These are phyloP conservation scores for Pteria penguin DNA, from an alignment of 2,888 invertebrate species.

Conservation along the genomic window DNA sequence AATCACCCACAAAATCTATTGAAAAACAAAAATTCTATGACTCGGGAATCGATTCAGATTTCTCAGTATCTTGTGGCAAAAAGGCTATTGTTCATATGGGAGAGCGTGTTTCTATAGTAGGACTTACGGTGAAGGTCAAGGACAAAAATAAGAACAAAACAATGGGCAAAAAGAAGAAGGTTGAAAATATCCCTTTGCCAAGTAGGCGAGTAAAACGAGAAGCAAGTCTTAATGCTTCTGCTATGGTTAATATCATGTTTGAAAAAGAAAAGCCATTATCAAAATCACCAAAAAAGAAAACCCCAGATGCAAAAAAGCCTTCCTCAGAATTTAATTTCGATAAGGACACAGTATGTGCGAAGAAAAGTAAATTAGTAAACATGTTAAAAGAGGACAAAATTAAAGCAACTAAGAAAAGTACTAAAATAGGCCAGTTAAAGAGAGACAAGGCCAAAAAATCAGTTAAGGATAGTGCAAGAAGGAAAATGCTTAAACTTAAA, in stretches of 20 bases:
- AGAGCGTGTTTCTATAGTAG: slow-evolving; percentile 21
- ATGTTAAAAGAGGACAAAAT: slow-evolving; percentile 5
- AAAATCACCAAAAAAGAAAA: slow-evolving; percentile 38
- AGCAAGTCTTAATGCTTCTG: slow-evolving; percentile 73
- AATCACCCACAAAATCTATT: background rate
- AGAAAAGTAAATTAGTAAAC: background rate
- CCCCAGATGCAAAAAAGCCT: background rate
- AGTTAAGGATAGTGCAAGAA: slow-evolving; percentile 15
- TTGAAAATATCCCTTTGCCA: slow-evolving; percentile 33
- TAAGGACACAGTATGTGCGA: background rate
- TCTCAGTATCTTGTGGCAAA: background rate
- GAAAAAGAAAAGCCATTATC: slow-evolving; percentile 55
- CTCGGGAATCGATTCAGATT: slow-evolving; percentile 1
- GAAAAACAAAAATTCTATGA: slow-evolving; percentile 14
- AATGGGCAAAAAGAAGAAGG: slow-evolving; percentile 24
- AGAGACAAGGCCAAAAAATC: slow-evolving; percentile 13
- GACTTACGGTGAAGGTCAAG: background rate
- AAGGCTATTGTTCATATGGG: slow-evolving; percentile 28
- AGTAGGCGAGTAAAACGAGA: slow-evolving; percentile 61
- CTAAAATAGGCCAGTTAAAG: too few species aligned
- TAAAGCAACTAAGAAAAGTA: slow-evolving; percentile 16
- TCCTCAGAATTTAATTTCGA: slow-evolving; percentile 9
- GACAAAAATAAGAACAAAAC: slow-evolving; percentile 27
- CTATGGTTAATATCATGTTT: slow-evolving; percentile 69
- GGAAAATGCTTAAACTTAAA: slow-evolving; percentile 37